Evolutionary conservation across 1,140 invertebrate species (phyloP).

Genomic region (Maniola jurtina): DNA sequence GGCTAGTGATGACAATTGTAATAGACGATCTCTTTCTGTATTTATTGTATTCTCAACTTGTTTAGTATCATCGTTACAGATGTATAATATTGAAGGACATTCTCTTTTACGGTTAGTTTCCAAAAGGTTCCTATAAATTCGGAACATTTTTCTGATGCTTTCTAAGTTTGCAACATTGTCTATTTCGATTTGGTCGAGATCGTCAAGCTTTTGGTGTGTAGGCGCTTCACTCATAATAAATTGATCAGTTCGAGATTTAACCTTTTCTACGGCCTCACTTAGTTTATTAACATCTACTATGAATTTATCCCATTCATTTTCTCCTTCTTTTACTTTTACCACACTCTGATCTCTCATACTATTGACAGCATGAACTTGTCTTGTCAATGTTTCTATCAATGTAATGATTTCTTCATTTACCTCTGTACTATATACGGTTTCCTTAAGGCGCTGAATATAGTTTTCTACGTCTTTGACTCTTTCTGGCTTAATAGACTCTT

Average conservation of each 20-base stretch:
- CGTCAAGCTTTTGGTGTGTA: conserved; percentile 81
- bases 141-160: conserved; percentile 53
- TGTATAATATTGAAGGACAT: conserved; percentile 83
- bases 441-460: conserved; percentile 59
- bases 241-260: conserved; percentile 79
- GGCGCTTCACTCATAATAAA: conserved; percentile 81
- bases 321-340: conserved; percentile 79
- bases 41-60: conserved; percentile 83
- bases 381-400: conserved; percentile 66
- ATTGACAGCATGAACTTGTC: conserved; percentile 79
- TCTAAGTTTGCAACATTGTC: conserved; percentile 73
- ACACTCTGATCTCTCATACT: conserved; percentile 82
- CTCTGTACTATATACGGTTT: conserved; percentile 64
- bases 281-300: conserved; percentile 80
- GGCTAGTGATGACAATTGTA: conserved; percentile 85
- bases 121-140: conserved; percentile 48
- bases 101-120: conserved; percentile 67
- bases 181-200: conserved; percentile 83
- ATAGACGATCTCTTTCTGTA: conserved; percentile 85
- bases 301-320: conserved; percentile 86
- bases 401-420: conserved; percentile 69
- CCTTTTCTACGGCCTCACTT: conserved; percentile 74
- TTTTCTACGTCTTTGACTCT: conserved; percentile 53
- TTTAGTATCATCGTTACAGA: conserved; percentile 82
- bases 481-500: conserved; percentile 49